phyloP scores from a whole-genome alignment of 2,888 invertebrate species.

The Anorthoa munda region DNA sequence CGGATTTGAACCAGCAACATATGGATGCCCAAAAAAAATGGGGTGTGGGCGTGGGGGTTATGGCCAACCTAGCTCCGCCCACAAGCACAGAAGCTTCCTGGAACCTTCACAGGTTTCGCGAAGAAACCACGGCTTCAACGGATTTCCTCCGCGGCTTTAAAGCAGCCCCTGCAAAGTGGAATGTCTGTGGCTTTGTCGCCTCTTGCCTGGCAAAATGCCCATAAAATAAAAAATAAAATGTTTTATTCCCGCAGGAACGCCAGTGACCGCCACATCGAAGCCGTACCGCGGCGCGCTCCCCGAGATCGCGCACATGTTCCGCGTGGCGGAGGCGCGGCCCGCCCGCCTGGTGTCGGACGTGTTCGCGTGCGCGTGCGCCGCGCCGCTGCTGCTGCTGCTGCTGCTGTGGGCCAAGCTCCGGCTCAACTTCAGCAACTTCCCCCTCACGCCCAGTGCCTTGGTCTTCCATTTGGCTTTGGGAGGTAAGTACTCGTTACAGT shows the following conservation, averaged over 20 bases:
- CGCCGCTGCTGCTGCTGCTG: conserved; percentile 96
- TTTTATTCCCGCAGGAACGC: not conserved
- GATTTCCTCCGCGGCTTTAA: no score
- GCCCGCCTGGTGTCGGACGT: conserved; percentile 96
- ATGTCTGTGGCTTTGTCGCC: no score
- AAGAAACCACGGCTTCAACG: no score
- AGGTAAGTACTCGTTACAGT: conserved; percentile 85
- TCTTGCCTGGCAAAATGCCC: no score
- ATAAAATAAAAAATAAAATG: conserved; percentile 1
- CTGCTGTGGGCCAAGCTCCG: conserved; percentile 96
- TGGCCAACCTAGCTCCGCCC: no score
- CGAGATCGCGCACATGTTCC: conserved; percentile 95
- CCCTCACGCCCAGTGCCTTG: conserved; percentile 94
- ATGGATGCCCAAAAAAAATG: no score
- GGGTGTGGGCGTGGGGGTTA: no score
- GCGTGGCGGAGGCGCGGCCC: conserved; percentile 97
- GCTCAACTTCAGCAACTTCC: conserved; percentile 96
- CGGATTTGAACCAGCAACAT: conserved; percentile 93
- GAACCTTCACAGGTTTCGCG: no score
- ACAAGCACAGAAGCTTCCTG: no score
- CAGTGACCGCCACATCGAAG: conserved; percentile 10
- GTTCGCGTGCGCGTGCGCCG: conserved; percentile 96
- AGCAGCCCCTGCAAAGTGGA: no score
- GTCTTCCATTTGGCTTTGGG: conserved; percentile 97
- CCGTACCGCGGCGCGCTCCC: conserved; percentile 87